phyloP scores from a whole-genome alignment of 1,140 invertebrate genomes.

The Drosophila melanica region DNA sequence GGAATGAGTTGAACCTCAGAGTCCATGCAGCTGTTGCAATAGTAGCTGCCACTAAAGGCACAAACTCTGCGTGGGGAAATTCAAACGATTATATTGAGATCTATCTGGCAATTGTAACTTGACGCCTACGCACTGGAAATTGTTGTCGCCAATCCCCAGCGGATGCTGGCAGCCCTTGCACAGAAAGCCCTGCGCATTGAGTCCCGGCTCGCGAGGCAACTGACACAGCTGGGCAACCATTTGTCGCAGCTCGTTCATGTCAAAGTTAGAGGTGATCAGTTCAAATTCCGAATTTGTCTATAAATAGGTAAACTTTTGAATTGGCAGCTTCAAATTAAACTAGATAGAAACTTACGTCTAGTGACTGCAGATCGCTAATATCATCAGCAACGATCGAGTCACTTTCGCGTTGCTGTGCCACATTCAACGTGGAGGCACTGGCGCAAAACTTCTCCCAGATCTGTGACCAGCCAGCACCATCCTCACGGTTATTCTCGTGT shows the following conservation, averaged over 20 bases:
- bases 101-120: not conserved
- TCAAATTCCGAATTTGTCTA: conserved; percentile 85
- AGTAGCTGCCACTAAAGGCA: conserved; percentile 93
- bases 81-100: not conserved
- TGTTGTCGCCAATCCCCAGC: conserved; percentile 91
- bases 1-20: conserved; percentile 93
- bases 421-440: conserved; percentile 62
- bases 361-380: conserved; percentile 59
- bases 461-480: conserved; percentile 71
- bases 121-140: conserved; percentile 73
- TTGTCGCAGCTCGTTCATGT: conserved; percentile 85
- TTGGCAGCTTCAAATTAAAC: conserved; percentile 10
- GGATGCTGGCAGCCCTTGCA: conserved; percentile 91
- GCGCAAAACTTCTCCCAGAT: conserved; percentile 68
- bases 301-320: not conserved
- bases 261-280: conserved; percentile 85
- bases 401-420: conserved; percentile 36
- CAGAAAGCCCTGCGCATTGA: conserved; percentile 94
- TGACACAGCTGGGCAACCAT: conserved; percentile 88
- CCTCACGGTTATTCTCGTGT: conserved; percentile 85
- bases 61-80: conserved; percentile 88
- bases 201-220: conserved; percentile 91
- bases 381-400: conserved; percentile 66
- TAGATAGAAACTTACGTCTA: conserved; percentile 44
- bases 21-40: conserved; percentile 94